A percentile compares a stretch with the other conserved stretches of the same genome.
Evolutionary conservation across 1,140 invertebrate genomes (phyloP).

Genomic region (Platyscapa corneri): DNA sequence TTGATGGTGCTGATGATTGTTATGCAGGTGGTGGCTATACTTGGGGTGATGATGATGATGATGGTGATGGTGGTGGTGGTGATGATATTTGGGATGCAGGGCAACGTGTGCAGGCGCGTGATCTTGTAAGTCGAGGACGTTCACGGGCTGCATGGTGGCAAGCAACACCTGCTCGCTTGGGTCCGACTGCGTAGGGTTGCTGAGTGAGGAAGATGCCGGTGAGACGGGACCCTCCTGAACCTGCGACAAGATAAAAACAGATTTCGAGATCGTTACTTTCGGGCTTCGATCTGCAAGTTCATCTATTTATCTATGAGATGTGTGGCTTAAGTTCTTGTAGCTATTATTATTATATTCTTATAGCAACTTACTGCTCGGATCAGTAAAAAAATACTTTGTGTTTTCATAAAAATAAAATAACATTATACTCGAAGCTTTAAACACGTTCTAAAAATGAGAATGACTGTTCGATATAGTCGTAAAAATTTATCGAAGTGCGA

Average conservation of each 20-base stretch:
- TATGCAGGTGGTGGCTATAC: conserved; percentile 66
- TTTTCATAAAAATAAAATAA: too few species aligned
- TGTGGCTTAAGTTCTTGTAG: too few species aligned
- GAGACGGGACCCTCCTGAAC: conserved; percentile 71
- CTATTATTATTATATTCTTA: too few species aligned
- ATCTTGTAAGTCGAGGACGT: conserved; percentile 80
- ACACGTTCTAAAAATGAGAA: too few species aligned
- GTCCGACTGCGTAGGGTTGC: conserved; percentile 71
- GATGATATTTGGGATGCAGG: conserved; percentile 77
- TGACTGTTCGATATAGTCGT: too few species aligned
- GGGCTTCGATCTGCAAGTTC: background rate
- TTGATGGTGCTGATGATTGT: conserved; percentile 62
- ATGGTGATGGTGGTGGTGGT: conserved; percentile 66
- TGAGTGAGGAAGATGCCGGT: conserved; percentile 71
- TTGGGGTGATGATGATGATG: conserved; percentile 65
- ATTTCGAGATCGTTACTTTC: background rate
- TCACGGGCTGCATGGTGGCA: conserved; percentile 85
- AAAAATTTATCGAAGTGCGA: too few species aligned
- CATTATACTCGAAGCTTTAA: too few species aligned
- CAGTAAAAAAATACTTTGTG: too few species aligned
- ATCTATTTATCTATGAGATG: background rate
- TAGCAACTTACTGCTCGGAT: too few species aligned
- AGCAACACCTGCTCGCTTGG: conserved; percentile 79
- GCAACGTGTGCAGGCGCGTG: conserved; percentile 73
- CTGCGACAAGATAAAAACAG: conserved; percentile 51